Evolutionary conservation across 2,888 invertebrate species (phyloP), one percentile per base, ranked within the genome.

Genomic region (Synanthedon myopaeformis): DNA sequence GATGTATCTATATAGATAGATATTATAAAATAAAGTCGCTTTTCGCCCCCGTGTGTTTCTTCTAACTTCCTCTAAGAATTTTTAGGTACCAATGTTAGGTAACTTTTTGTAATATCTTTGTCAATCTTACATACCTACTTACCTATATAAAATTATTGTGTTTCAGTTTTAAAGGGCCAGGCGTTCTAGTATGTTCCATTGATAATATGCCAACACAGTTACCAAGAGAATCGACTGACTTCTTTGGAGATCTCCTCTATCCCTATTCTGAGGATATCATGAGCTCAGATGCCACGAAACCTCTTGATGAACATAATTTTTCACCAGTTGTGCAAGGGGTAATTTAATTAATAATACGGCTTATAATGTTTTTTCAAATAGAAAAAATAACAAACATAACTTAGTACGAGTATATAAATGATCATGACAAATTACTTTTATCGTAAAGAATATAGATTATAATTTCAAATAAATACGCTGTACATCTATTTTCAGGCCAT

Each of bases 151-250:
- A 14, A 49, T 49, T 50, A 6, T 51, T 51, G 5, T 51, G 41
- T 28, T 28, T 12, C 67, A 94, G 96, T 77, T 98, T 98, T 82
- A 96, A 95, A 77, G 98, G 98, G 0, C 95, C 97, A 0, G 99
- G 99, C 17, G 98, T 99, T 1, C 83, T 99, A 53, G 98, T 99
- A n/a, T 99, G 99, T 74, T 98, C 98, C 13, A 99, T 99, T 63
- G 99, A 99, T 82, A 99, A 99, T 82, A 99, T 99, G 99, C 99
- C 99, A 0, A 99, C 99, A 0, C 99, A 99, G 77, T 88, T 99
- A 58, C 99, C 99, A 0, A 90, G 96, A 50, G 99, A 99, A 76
- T 93, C 99, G 3, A 99, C 99, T 0, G 98, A 99, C 71, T 96
- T 97, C 80, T 99, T 99, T 76, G 99, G 99, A 0, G 96, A 97